Base-by-base conservation (phyloP, 2,797 vertebrate species). In the Menidia menidia region DNA sequence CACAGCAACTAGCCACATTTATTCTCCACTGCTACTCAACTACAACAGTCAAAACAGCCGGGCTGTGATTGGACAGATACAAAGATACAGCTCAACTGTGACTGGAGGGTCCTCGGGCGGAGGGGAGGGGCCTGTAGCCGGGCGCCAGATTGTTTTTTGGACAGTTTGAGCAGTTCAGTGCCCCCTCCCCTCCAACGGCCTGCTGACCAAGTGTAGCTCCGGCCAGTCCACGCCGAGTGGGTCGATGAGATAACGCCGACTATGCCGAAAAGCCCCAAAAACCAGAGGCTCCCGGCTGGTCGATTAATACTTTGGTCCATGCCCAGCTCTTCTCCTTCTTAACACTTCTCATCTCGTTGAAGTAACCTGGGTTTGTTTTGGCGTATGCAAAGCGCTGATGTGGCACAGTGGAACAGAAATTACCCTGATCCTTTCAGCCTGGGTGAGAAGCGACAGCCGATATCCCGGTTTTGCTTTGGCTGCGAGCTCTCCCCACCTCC, bases 341-440 rank as follows among this genome's bases (percentile, higher is more conserved):
- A 76, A 79, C 75, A 81, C 76, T 67, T 64, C 69, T 31, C 16
- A 33, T 65, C 60, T 47, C 41, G 63, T 58, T 56, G 30, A 54
- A 83, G 65, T 48, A 71, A 56, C 71, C 30, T 71, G 57, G 56
- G 73, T 63, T 73, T 13, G 41, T 87, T 68, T 75, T 73, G 63
- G 81, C 81, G 42, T 84, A 76, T 75, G 81, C 88, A 84, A 89
- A 81, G 81, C 51, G 4, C 77, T 72, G 68, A 82, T 84, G 87
- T 92, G 83, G 87, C 87, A 90, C 83, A 81, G 69, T 86, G 86
- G 78, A 90, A 87, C 86, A 85, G 75, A 83, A 91, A 88, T 76
- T 81, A 60, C n/a, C 77, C 52, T 1, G 7, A 48, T 51, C 52
- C 69, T 30, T 67, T 67, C 78, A 68, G 60, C 65, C 73, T 42